Base-by-base conservation (phyloP, 2,888 invertebrate genomes). In the Hoplodrina blanda region DNA sequence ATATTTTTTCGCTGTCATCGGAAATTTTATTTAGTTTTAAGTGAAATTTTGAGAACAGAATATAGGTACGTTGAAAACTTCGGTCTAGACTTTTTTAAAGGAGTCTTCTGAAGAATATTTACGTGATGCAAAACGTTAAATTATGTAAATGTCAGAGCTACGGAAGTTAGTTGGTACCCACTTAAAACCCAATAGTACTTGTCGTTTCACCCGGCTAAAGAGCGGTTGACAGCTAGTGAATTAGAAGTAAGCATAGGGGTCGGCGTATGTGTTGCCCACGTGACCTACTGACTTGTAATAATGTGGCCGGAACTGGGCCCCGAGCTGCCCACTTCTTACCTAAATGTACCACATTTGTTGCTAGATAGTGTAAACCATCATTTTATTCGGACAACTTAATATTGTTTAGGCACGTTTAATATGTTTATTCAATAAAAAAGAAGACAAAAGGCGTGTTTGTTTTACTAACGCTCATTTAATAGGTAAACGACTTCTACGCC, bases 201-300 rank as follows among this genome's bases (percentile, higher is more conserved):
- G 37, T 33, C 20, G 37, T 44, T 67, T 50, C 37, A 64, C 30
- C 20, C 56, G 50, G 30, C 10, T 44, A 54, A 33, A 75, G 19
- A 49, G 52, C 20, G 25, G 15, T 33, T 53, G 10, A 37, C 30
- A 54, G 44, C 33, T 54, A 64, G n/a, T 56, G 63, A 17, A n/a
- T 25, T 25, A 46, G 17, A 46, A 46, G 46, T 52, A 73, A 53
- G 30, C 41, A 46, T 56, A 56, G 11, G 54, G 46, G 46, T 30
- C 49, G 33, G 49, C 8, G 37, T 64, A 25, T 50, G 17, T 64
- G 20, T 30, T 8, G 13, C 30, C 50, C 57, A 68, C 46, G 59
- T 52, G 63, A 79, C 80, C 41, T 17, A 52, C 25, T 61, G 19
- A 20, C 50, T 37, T 69, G 41, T 20, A 41, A 55, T 64, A 61